These are phyloP conservation scores for Hyles euphorbiae DNA, from an alignment of 1,140 invertebrate species.

Conservation along the genomic window DNA sequence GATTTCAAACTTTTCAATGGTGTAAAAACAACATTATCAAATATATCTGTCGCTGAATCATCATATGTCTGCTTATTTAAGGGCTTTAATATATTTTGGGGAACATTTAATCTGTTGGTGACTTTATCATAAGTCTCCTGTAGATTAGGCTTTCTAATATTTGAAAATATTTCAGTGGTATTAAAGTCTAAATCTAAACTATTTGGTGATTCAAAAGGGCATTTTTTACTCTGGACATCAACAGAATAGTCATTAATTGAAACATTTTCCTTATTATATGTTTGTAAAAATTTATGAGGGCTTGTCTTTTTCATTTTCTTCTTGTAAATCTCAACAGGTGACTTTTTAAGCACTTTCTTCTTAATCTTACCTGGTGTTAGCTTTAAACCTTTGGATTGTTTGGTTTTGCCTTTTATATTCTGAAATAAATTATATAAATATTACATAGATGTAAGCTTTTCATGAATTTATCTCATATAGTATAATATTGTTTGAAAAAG, in stretches of 20 bases:
- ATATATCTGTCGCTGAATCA: constrained; percentile 40
- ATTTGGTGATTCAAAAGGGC: constrained; percentile 55
- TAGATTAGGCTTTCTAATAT: constrained; percentile 33
- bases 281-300: constrained; percentile 37
- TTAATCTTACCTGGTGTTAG: constrained; percentile 62
- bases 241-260: constrained; percentile 33
- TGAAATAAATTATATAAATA: constrained; percentile 32
- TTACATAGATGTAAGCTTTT: too few species aligned
- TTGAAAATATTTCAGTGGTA: constrained; percentile 59
- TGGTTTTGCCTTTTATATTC: constrained; percentile 44
- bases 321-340: constrained; percentile 51
- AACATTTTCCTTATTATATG: constrained; percentile 44
- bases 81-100: constrained; percentile 49
- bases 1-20: constrained; percentile 41
- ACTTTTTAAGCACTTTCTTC: constrained; percentile 52
- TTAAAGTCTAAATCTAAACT: constrained; percentile 53
- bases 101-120: constrained; percentile 21
- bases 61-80: constrained; percentile 49
- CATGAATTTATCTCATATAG: too few species aligned
- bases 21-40: constrained; percentile 64
- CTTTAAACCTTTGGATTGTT: constrained; percentile 41
- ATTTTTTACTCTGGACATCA: constrained; percentile 36
- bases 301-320: constrained; percentile 46
- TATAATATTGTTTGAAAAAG: too few species aligned
- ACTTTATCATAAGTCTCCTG: constrained; percentile 53